phyloP scores from a whole-genome alignment of 2,797 vertebrate genomes.

The Gymnoscopelus microlampas region DNA sequence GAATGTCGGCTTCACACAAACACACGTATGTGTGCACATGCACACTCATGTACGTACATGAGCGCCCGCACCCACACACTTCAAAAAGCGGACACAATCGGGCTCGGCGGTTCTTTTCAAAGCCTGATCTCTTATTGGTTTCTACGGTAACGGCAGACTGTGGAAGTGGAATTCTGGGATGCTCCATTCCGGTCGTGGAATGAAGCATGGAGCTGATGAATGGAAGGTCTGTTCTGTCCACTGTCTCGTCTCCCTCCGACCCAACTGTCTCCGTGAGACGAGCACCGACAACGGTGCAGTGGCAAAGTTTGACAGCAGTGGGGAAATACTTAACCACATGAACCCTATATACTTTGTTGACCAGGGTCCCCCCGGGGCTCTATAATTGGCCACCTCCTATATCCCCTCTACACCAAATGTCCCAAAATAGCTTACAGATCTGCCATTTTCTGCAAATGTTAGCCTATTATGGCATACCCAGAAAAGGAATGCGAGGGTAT shows the following conservation, averaged over 20 bases:
- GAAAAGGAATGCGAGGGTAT: no score
- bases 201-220: constrained; percentile 48
- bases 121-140: constrained; percentile 61
- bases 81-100: constrained; percentile 42
- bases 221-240: constrained; percentile 71
- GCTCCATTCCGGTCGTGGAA: constrained; percentile 70
- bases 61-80: constrained; percentile 1
- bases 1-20: constrained; percentile 47
- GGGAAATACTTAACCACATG: no score
- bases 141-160: constrained; percentile 74
- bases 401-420: no score
- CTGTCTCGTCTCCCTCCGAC: constrained; percentile 48
- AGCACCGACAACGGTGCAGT: constrained; percentile 26
- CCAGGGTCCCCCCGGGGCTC: no score
- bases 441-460: no score
- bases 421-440: no score
- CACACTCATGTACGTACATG: neutral
- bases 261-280: constrained; percentile 54
- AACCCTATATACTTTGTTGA: no score
- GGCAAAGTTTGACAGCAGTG: constrained; percentile 29
- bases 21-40: constrained; percentile 30
- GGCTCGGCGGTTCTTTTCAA: constrained; percentile 47
- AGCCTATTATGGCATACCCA: no score
- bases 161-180: constrained; percentile 70
- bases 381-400: no score